phyloP scores from a whole-genome alignment of 2,888 invertebrate genomes.

The Saturnia japonica region DNA sequence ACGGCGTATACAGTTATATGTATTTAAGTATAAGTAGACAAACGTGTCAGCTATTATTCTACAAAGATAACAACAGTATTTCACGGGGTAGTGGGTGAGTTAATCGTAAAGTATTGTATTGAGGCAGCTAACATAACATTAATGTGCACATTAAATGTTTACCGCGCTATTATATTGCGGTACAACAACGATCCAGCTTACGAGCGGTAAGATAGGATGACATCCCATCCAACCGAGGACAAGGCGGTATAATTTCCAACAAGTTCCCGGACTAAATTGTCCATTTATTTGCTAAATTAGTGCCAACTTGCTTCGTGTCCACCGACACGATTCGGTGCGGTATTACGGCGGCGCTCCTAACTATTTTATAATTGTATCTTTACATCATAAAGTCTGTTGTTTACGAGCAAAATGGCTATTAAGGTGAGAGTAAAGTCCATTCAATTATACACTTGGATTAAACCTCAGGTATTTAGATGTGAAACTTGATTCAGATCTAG shows the following conservation, averaged over 20 bases:
- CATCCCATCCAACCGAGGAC: constrained; percentile 36
- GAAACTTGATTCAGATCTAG: constrained; percentile 18
- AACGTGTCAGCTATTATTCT: background rate
- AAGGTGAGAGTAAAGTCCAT: constrained; percentile 20
- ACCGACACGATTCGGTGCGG: constrained; percentile 32
- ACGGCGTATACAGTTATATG: too few relatives aligned
- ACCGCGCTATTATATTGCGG: constrained; percentile 13
- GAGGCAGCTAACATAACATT: constrained; percentile 15
- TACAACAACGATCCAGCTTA: constrained; percentile 14
- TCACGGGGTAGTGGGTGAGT: background rate
- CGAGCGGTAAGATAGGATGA: constrained; percentile 32
- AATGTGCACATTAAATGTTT: constrained; percentile 14
- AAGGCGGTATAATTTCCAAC: constrained; percentile 39
- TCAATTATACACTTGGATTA: constrained; percentile 21
- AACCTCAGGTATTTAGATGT: constrained; percentile 18
- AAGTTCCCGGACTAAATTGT: constrained; percentile 52
- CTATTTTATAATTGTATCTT: constrained; percentile 45
- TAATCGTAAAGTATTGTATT: constrained; percentile 12
- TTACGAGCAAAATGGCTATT: constrained; percentile 16
- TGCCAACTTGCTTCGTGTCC: constrained; percentile 42
- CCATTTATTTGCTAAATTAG: constrained; percentile 61
- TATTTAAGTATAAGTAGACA: too few relatives aligned
- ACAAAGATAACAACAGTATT: background rate
- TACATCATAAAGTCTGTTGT: constrained; percentile 35
- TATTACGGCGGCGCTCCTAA: constrained; percentile 41